These are phyloP conservation scores for Dolichopus griseipennis DNA, from an alignment of 2,888 invertebrate genomes.

Conservation along the genomic window DNA sequence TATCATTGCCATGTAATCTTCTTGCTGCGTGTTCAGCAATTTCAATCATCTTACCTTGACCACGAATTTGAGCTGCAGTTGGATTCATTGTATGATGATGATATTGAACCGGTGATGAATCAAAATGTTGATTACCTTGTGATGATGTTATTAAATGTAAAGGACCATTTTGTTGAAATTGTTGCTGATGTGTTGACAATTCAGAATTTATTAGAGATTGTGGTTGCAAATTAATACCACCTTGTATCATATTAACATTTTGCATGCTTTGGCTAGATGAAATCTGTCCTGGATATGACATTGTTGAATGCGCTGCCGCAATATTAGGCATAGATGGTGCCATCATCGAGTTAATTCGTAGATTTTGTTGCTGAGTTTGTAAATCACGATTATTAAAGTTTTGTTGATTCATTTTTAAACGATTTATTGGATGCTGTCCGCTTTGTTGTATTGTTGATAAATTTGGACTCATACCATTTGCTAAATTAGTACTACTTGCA, in stretches of 20 bases:
- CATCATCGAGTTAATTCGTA: conserved; percentile 42
- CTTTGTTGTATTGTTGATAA: conserved; percentile 27
- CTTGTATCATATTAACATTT: conserved; percentile 37
- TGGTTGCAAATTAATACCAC: conserved; percentile 13
- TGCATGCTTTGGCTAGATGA: conserved; percentile 43
- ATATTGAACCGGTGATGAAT: conserved; percentile 20
- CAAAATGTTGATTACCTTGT: background rate
- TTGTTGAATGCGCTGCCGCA: conserved; percentile 30
- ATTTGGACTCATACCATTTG: conserved; percentile 26
- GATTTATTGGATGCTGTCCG: conserved; percentile 32
- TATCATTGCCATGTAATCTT: conserved; percentile 46
- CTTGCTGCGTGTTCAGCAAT: conserved; percentile 73
- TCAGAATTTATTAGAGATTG: conserved; percentile 17
- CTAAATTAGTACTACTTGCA: conserved; percentile 36
- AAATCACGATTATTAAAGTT: conserved; percentile 34
- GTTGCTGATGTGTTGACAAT: conserved; percentile 20
- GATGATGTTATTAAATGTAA: background rate
- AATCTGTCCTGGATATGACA: conserved; percentile 28
- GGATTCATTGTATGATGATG: conserved; percentile 25
- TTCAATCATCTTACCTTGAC: conserved; percentile 62
- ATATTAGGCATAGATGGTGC: conserved; percentile 45
- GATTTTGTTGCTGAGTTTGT: conserved; percentile 33
- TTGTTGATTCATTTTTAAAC: conserved; percentile 31
- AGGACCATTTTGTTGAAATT: conserved; percentile 24
- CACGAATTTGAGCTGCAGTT: conserved; percentile 37